Conservation (phyloP, 2,888 invertebrate species). For the Zhengitettix transpicula region DNA sequence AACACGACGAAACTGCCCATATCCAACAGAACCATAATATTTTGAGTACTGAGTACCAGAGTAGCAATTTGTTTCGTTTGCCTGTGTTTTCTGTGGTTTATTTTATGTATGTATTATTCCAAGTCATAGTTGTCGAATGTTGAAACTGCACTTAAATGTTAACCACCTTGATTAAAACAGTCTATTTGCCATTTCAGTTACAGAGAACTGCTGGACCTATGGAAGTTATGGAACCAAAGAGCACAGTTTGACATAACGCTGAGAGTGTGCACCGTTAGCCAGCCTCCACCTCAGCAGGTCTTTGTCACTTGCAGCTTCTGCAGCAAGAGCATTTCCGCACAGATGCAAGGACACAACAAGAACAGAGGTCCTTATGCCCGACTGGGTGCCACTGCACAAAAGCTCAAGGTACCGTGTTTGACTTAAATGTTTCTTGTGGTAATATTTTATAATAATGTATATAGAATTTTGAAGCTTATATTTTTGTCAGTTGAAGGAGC, state of each 20-base stretch:
- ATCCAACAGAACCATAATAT: too few species aligned
- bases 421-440: too few species aligned
- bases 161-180: not conserved
- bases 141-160: too few species aligned
- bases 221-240: slow-evolving; percentile 81
- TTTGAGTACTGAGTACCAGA: too few species aligned
- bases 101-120: too few species aligned
- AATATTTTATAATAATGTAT: too few species aligned
- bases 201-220: slow-evolving; percentile 65
- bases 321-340: slow-evolving; percentile 77
- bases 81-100: too few species aligned
- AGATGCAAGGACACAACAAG: slow-evolving; percentile 48
- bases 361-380: slow-evolving; percentile 38
- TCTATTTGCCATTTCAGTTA: slow-evolving; percentile 40
- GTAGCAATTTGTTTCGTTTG: too few species aligned
- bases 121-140: too few species aligned
- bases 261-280: slow-evolving; percentile 36
- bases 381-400: slow-evolving; percentile 48
- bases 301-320: slow-evolving; percentile 88
- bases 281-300: slow-evolving; percentile 33
- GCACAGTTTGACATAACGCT: slow-evolving; percentile 77
- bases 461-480: too few species aligned
- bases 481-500: too few species aligned
- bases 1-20: too few species aligned
- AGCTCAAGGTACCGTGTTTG: slow-evolving; percentile 42